Base-by-base conservation (phyloP, 2,113 vertebrate species). In the Tachysurus fulvidraco region DNA sequence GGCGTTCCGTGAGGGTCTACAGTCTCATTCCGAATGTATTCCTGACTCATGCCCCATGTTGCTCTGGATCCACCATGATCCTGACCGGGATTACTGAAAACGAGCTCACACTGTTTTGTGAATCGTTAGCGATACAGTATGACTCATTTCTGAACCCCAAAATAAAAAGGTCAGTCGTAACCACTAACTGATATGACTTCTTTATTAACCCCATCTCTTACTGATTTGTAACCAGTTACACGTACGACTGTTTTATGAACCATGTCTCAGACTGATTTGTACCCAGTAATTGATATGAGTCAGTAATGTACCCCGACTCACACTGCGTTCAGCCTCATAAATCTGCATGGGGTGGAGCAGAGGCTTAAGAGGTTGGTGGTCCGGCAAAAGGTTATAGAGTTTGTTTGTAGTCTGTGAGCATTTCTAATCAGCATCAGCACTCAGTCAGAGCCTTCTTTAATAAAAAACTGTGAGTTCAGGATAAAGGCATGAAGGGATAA, bases 351-450 rank as follows among this genome's bases (percentile, higher is more conserved):
- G 67, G 30, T 59, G 85, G 67, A 86, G 25, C 21, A 12, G 8
- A 14, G 71, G 59, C 60, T 67, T 67, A 69, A 81, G 77, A 74
- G 59, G 54, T 77, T 88, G 83, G 86, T 80, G 83, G 83, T 89
- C 88, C 65, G 46, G 81, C 76, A 46, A 83, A 88, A 50, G 84
- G 88, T 83, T 73, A 30, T 74, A 84, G 46, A 83, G 80, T 88
- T 44, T 78, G 54, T 46, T 86, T 52, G 30, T 79, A 83, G 88
- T 82, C 83, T 77, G 84, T 36, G 88, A 80, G 83, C 90, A 89
- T 92, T 91, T 92, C 81, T 89, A 94, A 94, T 94, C 92, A 81
- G 93, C 87, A 89, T 83, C 89, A 87, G 85, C 86, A 41, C 89
- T 87, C 13, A 50, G 85, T 87, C 85, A 17, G 78, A 88, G 91